phyloP scores from a whole-genome alignment of 1,140 invertebrate genomes.

The Agraylea sexmaculata region DNA sequence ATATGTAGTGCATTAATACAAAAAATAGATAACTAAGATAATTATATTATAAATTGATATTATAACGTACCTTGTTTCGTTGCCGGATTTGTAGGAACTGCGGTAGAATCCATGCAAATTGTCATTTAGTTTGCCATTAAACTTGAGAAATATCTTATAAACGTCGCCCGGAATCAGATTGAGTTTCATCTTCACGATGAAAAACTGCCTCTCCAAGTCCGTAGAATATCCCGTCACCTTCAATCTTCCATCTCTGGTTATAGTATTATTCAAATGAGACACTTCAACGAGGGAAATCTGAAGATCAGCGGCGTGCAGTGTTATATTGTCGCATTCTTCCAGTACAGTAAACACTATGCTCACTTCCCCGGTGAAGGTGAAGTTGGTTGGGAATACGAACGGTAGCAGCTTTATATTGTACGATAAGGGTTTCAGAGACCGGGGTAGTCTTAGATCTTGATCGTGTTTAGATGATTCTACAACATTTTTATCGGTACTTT shows the following conservation, averaged over 20 bases:
- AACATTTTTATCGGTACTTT: not conserved
- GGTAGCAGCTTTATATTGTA: slow-evolving; percentile 61
- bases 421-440: slow-evolving; percentile 48
- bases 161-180: slow-evolving; percentile 42
- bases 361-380: slow-evolving; percentile 63
- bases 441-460: slow-evolving; percentile 54
- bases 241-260: slow-evolving; percentile 25
- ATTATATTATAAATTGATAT: too few species aligned
- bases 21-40: too few species aligned
- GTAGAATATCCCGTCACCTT: slow-evolving; percentile 35
- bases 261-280: slow-evolving; percentile 25
- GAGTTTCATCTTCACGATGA: slow-evolving; percentile 51
- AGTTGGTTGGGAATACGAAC: slow-evolving; percentile 58
- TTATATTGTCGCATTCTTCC: slow-evolving; percentile 56
- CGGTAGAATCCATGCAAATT: slow-evolving; percentile 78
- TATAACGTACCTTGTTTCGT: slow-evolving; percentile 50
- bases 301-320: slow-evolving; percentile 62
- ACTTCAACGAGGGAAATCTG: slow-evolving; percentile 45
- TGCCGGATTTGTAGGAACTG: slow-evolving; percentile 63
- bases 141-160: slow-evolving; percentile 60
- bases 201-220: slow-evolving; percentile 60
- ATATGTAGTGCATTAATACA: too few species aligned
- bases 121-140: slow-evolving; percentile 58
- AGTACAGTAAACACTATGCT: slow-evolving; percentile 53
- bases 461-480: not conserved